A percentile compares a stretch with the other conserved stretches of the same genome.
Conservation (phyloP, 2,113 vertebrate genomes). For the Nothobranchius kuhntae region DNA sequence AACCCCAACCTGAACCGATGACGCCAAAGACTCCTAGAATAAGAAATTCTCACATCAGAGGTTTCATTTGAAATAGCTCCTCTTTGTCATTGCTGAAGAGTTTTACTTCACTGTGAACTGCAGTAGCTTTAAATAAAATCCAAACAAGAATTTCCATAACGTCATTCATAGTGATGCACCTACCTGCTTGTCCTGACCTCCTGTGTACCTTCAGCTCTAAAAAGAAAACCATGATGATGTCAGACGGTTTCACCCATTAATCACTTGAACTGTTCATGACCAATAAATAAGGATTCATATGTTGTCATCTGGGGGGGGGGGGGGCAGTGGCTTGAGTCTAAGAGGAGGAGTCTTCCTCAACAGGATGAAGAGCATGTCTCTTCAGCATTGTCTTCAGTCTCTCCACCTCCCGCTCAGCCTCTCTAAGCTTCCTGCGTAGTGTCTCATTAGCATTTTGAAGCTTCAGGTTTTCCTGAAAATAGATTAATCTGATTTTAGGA, state of each 20-base stretch:
- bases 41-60: constrained; percentile 5
- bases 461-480: constrained; percentile 83
- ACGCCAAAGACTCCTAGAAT: no score
- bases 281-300: constrained; percentile 19
- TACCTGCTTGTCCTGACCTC: not conserved
- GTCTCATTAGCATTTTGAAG: constrained; percentile 87
- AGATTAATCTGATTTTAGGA: constrained; percentile 10
- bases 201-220: constrained; percentile 11
- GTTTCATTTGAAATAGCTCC: not conserved
- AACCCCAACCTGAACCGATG: no score
- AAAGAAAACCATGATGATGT: not conserved
- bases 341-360: constrained; percentile 78
- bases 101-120: not conserved
- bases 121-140: constrained; percentile 8
- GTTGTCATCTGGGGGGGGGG: constrained; percentile 41
- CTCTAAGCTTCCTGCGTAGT: constrained; percentile 87
- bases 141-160: not conserved
- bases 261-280: constrained; percentile 15
- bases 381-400: constrained; percentile 82
- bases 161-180: constrained; percentile 19
- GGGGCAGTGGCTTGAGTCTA: constrained; percentile 39
- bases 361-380: constrained; percentile 72
- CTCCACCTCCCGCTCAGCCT: constrained; percentile 88
- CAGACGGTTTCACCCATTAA: not conserved
- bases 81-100: not conserved